phyloP scores from a whole-genome alignment of 2,113 vertebrate species.

The Catharus bicknelli region DNA sequence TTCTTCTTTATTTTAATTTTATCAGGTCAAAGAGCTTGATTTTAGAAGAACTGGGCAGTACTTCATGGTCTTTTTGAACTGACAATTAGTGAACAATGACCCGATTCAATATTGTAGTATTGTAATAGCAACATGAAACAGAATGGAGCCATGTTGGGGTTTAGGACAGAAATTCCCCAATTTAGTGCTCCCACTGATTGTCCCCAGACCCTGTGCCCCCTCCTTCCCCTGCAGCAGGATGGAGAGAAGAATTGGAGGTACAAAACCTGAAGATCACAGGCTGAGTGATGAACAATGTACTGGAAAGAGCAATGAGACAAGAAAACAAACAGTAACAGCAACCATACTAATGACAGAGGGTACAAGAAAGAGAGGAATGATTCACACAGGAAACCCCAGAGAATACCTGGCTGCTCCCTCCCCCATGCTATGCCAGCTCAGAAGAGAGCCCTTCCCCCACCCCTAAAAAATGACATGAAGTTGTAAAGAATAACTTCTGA shows the following conservation, averaged over 20 bases:
- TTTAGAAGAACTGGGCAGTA: not conserved
- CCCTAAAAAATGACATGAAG: not conserved
- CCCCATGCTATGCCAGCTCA: accelerated
- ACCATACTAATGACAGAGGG: not conserved
- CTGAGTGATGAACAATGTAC: not conserved
- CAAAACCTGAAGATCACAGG: not conserved
- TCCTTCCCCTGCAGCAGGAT: not conserved
- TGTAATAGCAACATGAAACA: not conserved
- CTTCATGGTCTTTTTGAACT: not conserved
- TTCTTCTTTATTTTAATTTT: not conserved
- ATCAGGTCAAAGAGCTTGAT: not conserved
- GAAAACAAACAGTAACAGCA: accelerated
- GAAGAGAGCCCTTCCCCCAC: not conserved
- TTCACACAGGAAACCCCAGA: no score
- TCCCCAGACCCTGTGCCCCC: not conserved
- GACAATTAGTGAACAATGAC: not conserved
- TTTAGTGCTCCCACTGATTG: not conserved
- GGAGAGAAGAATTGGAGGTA: not conserved
- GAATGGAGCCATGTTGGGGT: not conserved
- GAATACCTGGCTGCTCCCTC: no score
- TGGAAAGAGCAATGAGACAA: not conserved
- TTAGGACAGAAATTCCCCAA: not conserved
- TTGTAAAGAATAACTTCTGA: not conserved
- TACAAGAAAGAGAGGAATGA: not conserved
- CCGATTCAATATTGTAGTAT: not conserved